Base-by-base conservation (phyloP, 2,888 invertebrate genomes). In the Spicauda simplicius region DNA sequence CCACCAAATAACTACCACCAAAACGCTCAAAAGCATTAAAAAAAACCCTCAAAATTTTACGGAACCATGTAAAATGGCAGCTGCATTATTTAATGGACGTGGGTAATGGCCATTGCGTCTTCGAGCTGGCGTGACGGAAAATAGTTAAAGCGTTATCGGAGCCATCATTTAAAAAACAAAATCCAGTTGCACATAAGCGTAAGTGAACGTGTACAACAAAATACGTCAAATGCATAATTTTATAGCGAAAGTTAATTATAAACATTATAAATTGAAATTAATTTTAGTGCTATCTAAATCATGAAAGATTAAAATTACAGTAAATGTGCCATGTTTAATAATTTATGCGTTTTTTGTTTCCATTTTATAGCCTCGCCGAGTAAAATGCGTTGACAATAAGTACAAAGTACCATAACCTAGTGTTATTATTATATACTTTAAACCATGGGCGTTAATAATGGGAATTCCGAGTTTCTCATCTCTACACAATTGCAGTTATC, bases 21-120 rank as follows among this genome's bases (percentile, higher is more conserved):
- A 5, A 25, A 25, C 25, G 25, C 2, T 25, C 3, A 25, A n/a
- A 25, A 25, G 2, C 25, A 25, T 25, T 25, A 33, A 33, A 1
- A 30, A 30, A 10, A 33, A 8, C 33, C 33, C 33, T 6, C 7
- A 33, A 33, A 33, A 6, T 33, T 33, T 59, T 45, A 50, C 55
- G 33, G 25, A 16, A 58, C 64, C 37, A 19, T 33, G 48, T 64
- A 25, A 68, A 68, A 68, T 62, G 54, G 61, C 65, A 70, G 68
- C 48, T 68, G 52, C 57, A 45, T 67, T 69, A 68, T 68, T 63
- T 70, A 72, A 68, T 69, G 66, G 67, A 64, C 50, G 25, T 5
- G 5, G 5, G 70, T 71, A 72, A 69, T 72, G 57, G 63, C 56
- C 59, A 67, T 71, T 63, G 65, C 69, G 54, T 45, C 62, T 62